Base-by-base conservation (phyloP, 2,797 vertebrate species). In the Sandelia bainsii region DNA sequence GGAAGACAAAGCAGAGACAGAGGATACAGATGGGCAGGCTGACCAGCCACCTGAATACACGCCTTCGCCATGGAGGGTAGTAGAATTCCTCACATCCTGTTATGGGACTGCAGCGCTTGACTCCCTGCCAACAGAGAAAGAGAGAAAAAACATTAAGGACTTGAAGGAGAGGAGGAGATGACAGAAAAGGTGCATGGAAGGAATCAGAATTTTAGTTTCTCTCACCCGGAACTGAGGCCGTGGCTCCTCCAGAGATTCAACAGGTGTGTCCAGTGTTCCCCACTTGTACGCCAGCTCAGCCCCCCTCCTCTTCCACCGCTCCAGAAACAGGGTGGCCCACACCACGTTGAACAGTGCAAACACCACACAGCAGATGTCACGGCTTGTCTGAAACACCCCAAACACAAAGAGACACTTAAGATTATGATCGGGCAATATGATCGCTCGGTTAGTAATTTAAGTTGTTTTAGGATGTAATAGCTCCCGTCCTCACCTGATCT, bases 281-380 rank as follows among this genome's bases (percentile, higher is more conserved):
- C 98, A 99, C 75, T 97, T 98, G 91, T 99, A 98, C 45, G 98
- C 96, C 1, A 98, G 94, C 94, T 98, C 98, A 0, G 97, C 96
- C 1, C 97, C 96, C 9, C 96, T 94, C 69, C 96, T 95, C 77
- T 99, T 99, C 98, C 98, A 99, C 60, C 98, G 95, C 91, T 99
- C 98, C 77, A 99, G 90, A 85, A 99, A 99, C 53, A 99, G 91
- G 0, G 98, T 99, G 81, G 98, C 95, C 98, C 98, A 99, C 78
- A 99, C 94, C 79, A 99, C 97, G 1, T 99, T 99, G 94, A 99
- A 99, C 64, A 99, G 94, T 0, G 98, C 97, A 6, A 99, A 99
- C 85, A 98, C 95, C 88, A 99, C 97, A 3, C 97, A 98, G 92
- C 96, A 98, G 85, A 99, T 96, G 87, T 99, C 98, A 54, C 96